Base-by-base conservation (phyloP, 2,797 vertebrate genomes). In the Scarus forsteni region DNA sequence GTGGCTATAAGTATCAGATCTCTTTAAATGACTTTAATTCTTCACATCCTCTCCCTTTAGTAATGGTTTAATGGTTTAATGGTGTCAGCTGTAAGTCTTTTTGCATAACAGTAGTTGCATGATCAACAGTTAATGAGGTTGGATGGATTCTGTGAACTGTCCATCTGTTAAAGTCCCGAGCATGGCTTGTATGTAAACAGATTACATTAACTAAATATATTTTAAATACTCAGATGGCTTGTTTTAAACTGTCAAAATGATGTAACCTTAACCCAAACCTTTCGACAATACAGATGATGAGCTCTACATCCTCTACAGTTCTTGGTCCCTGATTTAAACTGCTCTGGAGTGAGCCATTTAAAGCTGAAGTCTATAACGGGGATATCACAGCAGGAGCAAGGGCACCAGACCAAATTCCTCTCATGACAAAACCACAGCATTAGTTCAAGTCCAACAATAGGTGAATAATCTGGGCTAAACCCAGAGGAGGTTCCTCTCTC, bases 401-500 rank as follows among this genome's bases (percentile, higher is more conserved):
- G 45, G 35, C 54, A 64, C n/a, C 3, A 60, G 58, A 64, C 55
- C 40, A 72, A 3, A 61, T 70, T 58, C 54, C 44, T 59, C n/a
- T 42, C 42, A 45, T 27, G 60, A 6, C 54, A 18, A 50, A 69
- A 78, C 72, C 68, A 44, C 12, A 10, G 56, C 79, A 75, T 10
- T 80, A 75, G 55, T 62, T 16, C 62, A 39, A 44, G 51, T 57
- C 54, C 7, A 40, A 73, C 75, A 89, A 67, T 27, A 75, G 73
- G 50, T 27, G 57, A 56, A 52, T 77, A 78, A 88, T 81, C 50
- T 42, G 58, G 60, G 70, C 58, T 77, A 45, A 12, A 66, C 58
- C 65, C 60, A 49, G 56, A 53, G 65, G 39, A 3, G 11, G 34
- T 50, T 38, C 46, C 52, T 27, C 59, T 70, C 48, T 52, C 7